Evolutionary conservation across 1,140 invertebrate genomes (phyloP).

Genomic region (Dendroctonus valens): DNA sequence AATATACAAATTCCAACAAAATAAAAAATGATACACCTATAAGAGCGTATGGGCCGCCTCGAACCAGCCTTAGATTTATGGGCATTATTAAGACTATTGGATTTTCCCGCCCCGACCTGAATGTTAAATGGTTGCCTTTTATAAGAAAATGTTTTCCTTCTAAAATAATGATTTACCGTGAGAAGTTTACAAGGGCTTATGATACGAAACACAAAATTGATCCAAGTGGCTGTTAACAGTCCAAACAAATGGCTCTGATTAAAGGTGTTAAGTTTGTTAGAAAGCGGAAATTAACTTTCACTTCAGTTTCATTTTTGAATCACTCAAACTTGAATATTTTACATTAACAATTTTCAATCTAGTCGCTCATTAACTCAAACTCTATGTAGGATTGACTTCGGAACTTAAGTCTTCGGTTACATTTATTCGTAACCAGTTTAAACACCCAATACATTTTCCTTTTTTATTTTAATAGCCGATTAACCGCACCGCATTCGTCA

Average conservation of each 20-base stretch:
- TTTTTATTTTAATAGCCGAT: too few species aligned
- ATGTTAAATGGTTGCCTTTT: slow-evolving; percentile 33
- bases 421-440: too few species aligned
- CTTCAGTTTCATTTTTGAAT: too few species aligned
- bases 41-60: slow-evolving; percentile 20
- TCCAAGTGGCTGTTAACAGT: slow-evolving; percentile 20
- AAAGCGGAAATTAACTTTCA: too few species aligned
- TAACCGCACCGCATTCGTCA: too few species aligned
- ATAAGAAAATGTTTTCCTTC: slow-evolving; percentile 33
- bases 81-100: slow-evolving; percentile 35
- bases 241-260: slow-evolving; percentile 16
- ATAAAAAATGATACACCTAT: slow-evolving; percentile 36
- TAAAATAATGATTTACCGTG: slow-evolving; percentile 34
- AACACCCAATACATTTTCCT: too few species aligned
- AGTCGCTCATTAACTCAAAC: too few species aligned
- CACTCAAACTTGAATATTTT: too few species aligned
- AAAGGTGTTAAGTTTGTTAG: slow-evolving; percentile 12
- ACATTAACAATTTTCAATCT: too few species aligned
- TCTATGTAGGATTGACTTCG: too few species aligned
- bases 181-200: slow-evolving; percentile 16
- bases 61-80: slow-evolving; percentile 28
- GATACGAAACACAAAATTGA: slow-evolving; percentile 18
- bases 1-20: slow-evolving; percentile 32
- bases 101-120: slow-evolving; percentile 32
- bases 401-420: too few species aligned